These are phyloP conservation scores for Tenrec ecaudatus DNA, from an alignment of 2,113 vertebrate genomes.

Conservation along the genomic window DNA sequence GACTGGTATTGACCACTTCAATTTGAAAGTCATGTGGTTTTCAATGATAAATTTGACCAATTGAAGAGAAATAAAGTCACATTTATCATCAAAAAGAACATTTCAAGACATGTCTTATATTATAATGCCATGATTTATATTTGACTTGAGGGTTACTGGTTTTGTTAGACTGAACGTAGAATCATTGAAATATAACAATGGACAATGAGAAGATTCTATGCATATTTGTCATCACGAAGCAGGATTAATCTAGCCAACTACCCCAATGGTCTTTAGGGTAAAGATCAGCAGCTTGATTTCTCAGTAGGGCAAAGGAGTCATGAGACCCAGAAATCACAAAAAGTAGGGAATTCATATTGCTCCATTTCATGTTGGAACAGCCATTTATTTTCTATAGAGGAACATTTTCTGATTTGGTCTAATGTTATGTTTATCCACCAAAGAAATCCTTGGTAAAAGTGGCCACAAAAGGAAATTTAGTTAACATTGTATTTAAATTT, in stretches of 20 bases:
- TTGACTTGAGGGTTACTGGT: not conserved
- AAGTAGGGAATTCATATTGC: not conserved
- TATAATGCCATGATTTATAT: not conserved
- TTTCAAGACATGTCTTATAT: no score
- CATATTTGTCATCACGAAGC: not conserved
- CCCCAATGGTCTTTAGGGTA: not conserved
- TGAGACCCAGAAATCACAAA: not conserved
- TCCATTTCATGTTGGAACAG: constrained; percentile 29
- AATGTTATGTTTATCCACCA: constrained; percentile 32
- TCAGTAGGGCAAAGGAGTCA: not conserved
- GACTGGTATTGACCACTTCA: no score
- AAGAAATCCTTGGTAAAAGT: constrained; percentile 52
- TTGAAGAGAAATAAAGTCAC: no score
- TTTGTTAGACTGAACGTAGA: not conserved
- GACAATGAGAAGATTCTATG: not conserved
- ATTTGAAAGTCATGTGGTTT: no score
- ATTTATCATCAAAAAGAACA: no score
- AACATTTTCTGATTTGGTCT: constrained; percentile 4
- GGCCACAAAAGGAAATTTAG: constrained; percentile 45
- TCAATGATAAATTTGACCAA: no score
- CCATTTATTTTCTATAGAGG: constrained; percentile 54
- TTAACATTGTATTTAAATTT: constrained; percentile 68
- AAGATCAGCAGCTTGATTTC: not conserved
- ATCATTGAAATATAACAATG: not conserved
- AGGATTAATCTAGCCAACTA: not conserved